Base-by-base conservation (phyloP, 1,140 invertebrate species). In the Neoseiulus cucumeris region DNA sequence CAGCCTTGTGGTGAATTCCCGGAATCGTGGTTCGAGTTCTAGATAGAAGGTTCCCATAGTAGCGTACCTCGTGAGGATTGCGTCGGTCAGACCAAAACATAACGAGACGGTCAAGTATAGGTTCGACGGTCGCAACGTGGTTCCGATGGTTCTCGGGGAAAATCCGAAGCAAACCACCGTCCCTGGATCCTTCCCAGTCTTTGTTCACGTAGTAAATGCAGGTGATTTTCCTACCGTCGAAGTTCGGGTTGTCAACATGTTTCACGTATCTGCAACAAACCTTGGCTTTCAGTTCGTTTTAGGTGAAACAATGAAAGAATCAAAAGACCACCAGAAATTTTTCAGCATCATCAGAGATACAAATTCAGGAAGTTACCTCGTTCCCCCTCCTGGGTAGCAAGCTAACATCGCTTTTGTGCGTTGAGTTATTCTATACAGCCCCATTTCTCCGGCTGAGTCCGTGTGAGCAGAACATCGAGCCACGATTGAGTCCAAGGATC, bases 51-150 rank as follows among this genome's bases (percentile, higher is more conserved):
- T 39, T 39, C 4, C 4, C 33, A 39, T 39, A 9, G 5, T 4
- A 14, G 22, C n/a, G 86, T 0, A 98, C 93, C 79, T 97, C 92
- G 74, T 97, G 92, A 0, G 93, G 93, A 80, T 96, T 96, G 70
- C 92, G 79, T 68, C 87, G 79, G 74, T 97, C 92, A 1, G 93
- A 97, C 92, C 92, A 98, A 77, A 97, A 98, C 75, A 96, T 95
- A 66, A 96, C 77, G 72, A 96, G 83, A 51, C 93, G 78, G 75
- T 97, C 92, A 76, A 95, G 94, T 44, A 86, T 77, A 0, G 93
- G 93, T 72, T 88, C 89, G 68, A 98, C 92, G 72, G 94, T 84
- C 0, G 91, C 91, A 5, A 93, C 87, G 73, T 85, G 80, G 68
- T 87, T 84, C 14, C 80, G 77, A 76, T 82, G 82, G 45, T 84